These are phyloP conservation scores for Sarcophaga variegata DNA, from an alignment of 2,888 invertebrate species.

Conservation along the genomic window DNA sequence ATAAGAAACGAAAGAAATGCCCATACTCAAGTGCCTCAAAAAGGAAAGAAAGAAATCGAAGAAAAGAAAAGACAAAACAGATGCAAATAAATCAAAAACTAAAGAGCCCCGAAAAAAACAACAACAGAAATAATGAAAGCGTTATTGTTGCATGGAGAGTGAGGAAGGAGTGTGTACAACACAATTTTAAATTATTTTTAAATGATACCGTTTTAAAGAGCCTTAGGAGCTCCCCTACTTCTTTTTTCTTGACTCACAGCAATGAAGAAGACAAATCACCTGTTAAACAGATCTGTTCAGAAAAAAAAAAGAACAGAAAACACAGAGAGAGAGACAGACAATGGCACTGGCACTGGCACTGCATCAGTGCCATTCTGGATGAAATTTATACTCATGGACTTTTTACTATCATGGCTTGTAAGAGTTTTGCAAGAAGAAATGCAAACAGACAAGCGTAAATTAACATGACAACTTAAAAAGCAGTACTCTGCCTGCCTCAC, in stretches of 20 bases:
- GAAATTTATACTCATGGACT: background rate
- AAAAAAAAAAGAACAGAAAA: background rate
- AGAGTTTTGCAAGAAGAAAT: slow-evolving; percentile 17
- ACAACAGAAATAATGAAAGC: background rate
- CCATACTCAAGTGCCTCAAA: slow-evolving; percentile 29
- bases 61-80: background rate
- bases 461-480: slow-evolving; percentile 59
- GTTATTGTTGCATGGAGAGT: too few relatives aligned
- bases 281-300: slow-evolving; percentile 37
- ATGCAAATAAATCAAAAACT: slow-evolving; percentile 54
- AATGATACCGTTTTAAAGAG: slow-evolving; percentile 51
- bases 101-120: slow-evolving; percentile 15
- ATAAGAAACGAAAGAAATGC: background rate
- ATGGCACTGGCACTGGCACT: too few relatives aligned
- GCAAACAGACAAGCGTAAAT: slow-evolving; percentile 65
- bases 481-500: too few relatives aligned
- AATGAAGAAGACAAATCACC: slow-evolving; percentile 66
- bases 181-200: background rate
- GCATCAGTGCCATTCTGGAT: too few relatives aligned
- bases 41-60: slow-evolving; percentile 8
- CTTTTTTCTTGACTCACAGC: background rate
- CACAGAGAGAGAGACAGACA: background rate
- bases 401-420: background rate
- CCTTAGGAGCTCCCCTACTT: background rate
- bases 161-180: too few relatives aligned